Evolutionary conservation across 2,113 vertebrate species (phyloP), one percentile per base, ranked within the genome.

Genomic region (Aptenodytes forsteri): DNA sequence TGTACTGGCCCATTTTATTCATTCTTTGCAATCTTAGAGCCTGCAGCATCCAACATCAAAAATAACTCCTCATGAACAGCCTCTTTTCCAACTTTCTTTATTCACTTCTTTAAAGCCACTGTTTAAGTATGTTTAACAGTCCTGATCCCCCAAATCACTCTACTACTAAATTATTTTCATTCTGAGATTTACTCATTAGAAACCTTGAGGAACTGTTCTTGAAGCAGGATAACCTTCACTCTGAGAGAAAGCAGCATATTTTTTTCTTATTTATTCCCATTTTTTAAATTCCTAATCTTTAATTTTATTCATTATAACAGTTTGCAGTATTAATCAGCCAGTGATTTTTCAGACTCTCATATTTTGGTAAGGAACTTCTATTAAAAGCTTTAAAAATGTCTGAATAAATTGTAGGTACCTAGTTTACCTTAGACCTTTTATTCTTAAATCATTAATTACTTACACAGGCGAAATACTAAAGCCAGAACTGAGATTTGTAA

Each of bases 371-470:
- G 9, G 23, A 75, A 38, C 25, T 56, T 84, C 10, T 69, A 44
- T 65, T 52, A 79, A 61, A 38, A 79, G 1, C 20, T 84, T 94
- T 46, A 16, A 49, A 89, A 87, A 89, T 49, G 4, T 32, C 20
- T 82, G 55, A 87, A 82, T 72, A 67, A 87, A 69, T 67, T 76
- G 13, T 67, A 84, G 17, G 22, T 75, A n/a, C 44, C 11, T 56
- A 7, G 6, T 75, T 92, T 84, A 69, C 30, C 20, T 91, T 85
- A 65, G 22, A 75, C 27, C 16, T 72, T 81, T 61, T 61, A 32
- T 82, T 92, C 34, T 93, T 91, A 79, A 79, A 56, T 62, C 36
- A 94, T 90, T 84, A 92, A 44, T 84, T 92, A 59, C 36, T 64
- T 78, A 47, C 46, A 62, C 10, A 62, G 38, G n/a, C 1, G 4